Evolutionary conservation across 64 coral and sea anemone species (phyloP).

Genomic region (Montipora sp.): DNA sequence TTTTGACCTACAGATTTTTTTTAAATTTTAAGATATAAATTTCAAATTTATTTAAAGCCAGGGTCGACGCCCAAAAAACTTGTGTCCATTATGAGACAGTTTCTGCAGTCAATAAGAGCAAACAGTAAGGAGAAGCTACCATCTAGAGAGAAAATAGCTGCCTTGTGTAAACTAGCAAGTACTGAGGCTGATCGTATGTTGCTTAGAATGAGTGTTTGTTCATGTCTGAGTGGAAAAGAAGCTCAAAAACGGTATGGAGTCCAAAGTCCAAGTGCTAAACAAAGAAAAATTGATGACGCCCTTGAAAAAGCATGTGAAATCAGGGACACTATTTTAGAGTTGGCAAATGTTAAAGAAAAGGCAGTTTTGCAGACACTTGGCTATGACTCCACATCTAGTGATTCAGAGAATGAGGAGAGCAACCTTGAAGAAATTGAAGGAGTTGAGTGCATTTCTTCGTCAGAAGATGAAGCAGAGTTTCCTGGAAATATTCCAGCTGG

Average conservation of each 20-base stretch:
- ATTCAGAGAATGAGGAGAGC: conserved; percentile 13
- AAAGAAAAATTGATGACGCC: not conserved
- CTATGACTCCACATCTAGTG: not conserved
- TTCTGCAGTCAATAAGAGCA: not conserved
- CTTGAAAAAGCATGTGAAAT: not conserved
- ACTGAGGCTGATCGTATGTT: conserved; percentile 48
- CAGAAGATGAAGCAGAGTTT: too few relatives aligned
- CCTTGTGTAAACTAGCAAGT: conserved; percentile 60
- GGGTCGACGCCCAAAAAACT: conserved; percentile 23
- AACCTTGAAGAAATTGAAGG: not conserved
- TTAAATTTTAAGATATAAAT: too few relatives aligned
- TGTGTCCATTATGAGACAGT: conserved; percentile 16
- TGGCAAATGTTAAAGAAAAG: conserved; percentile 27
- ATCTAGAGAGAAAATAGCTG: conserved; percentile 5
- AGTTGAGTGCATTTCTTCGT: too few relatives aligned
- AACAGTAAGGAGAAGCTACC: conserved; percentile 7
- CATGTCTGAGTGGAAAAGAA: conserved; percentile 26
- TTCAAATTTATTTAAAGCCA: not conserved
- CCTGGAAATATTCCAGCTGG: too few relatives aligned
- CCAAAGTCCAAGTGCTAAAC: not conserved
- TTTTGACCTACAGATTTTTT: too few relatives aligned
- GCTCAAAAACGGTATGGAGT: conserved; percentile 62
- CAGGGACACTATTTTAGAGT: not conserved
- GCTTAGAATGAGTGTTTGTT: conserved; percentile 24
- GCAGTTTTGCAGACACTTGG: conserved; percentile 1